A percentile compares a stretch with the other conserved stretches of the same genome.
These are phyloP conservation scores for Batillaria attramentaria DNA, from an alignment of 1,140 invertebrate genomes.

Conservation along the genomic window DNA sequence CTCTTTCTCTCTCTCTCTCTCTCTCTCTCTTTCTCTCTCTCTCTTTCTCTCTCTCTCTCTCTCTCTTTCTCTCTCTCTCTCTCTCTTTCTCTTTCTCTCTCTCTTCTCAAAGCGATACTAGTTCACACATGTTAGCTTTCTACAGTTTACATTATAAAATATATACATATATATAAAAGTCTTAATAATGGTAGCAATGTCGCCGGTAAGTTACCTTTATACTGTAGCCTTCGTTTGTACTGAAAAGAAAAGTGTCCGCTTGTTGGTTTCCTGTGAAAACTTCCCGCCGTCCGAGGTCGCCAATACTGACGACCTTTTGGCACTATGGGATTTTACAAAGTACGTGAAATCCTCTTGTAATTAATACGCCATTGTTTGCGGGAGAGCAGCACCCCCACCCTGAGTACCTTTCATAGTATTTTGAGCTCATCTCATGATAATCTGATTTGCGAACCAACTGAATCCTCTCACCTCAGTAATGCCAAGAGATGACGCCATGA, in stretches of 20 bases:
- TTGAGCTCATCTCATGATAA: background rate
- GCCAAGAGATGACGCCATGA: background rate
- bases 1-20: background rate
- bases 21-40: background rate
- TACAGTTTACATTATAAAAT: background rate
- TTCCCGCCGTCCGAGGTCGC: background rate
- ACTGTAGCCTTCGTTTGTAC: background rate
- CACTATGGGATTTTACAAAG: background rate
- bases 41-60: background rate
- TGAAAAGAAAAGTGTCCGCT: background rate
- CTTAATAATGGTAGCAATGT: background rate
- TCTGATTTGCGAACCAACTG: background rate
- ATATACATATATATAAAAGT: background rate
- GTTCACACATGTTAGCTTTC: background rate
- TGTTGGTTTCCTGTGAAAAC: background rate
- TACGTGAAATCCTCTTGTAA: background rate
- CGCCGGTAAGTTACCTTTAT: background rate
- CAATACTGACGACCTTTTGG: background rate
- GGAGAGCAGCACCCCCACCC: background rate
- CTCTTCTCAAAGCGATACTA: too few species aligned
- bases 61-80: background rate
- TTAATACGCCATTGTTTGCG: too few species aligned
- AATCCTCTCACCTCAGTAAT: background rate
- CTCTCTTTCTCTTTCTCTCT: background rate
- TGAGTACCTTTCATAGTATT: background rate